phyloP scores from a whole-genome alignment of 2,888 invertebrate genomes.

The Apamea anceps region DNA sequence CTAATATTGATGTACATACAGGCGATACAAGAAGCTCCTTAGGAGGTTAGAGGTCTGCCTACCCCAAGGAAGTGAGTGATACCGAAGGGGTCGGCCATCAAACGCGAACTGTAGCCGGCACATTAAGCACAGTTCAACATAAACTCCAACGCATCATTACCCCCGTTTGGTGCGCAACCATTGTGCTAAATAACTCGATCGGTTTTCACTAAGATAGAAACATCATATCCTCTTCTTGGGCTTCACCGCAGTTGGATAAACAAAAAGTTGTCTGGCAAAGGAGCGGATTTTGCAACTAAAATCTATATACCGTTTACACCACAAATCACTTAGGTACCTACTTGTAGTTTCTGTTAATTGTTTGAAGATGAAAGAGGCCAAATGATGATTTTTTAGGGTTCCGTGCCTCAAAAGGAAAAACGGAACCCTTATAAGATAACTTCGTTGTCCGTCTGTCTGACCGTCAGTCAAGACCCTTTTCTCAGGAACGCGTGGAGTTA shows the following conservation, averaged over 20 bases:
- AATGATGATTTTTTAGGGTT: neutral
- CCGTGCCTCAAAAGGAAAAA: too few species aligned
- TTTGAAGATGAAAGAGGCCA: neutral
- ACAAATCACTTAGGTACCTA: neutral
- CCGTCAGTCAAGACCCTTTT: too few species aligned
- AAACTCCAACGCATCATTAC: constrained; percentile 81
- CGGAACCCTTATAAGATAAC: too few species aligned
- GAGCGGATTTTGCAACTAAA: neutral
- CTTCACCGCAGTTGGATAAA: too few species aligned
- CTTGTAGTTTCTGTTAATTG: too few species aligned
- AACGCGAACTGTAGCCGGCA: constrained; percentile 73
- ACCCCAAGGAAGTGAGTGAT: constrained; percentile 51
- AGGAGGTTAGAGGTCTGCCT: constrained; percentile 16
- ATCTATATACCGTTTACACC: neutral
- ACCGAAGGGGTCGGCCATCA: constrained; percentile 54
- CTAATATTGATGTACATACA: neutral
- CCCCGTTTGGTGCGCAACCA: constrained; percentile 69
- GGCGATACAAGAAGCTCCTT: neutral
- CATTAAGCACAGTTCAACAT: constrained; percentile 79
- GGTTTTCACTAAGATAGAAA: constrained; percentile 15
- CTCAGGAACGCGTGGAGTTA: too few species aligned
- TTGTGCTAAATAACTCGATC: constrained; percentile 47
- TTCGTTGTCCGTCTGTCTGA: too few species aligned
- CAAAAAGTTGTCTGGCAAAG: neutral
- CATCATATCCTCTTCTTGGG: too few species aligned